Evolutionary conservation across 2,888 invertebrate genomes (phyloP), one percentile per base, ranked within the genome.

Genomic region (Papilio elwesi): DNA sequence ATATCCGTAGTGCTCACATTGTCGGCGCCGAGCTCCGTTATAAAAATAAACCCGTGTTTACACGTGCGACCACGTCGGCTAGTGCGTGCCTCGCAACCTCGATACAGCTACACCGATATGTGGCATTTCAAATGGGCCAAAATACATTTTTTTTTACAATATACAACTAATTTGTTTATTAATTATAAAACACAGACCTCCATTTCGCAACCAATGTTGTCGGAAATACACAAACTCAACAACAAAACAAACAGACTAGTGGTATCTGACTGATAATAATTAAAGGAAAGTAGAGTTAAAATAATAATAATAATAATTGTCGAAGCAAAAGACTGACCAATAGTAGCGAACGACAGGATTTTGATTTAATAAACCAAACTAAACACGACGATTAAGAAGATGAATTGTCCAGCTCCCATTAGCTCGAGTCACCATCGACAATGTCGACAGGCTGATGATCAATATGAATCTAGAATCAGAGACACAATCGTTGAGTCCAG

Each of bases 21-120:
- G 48, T 15, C 65, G 65, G 47, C 69, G 65, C 59, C 59, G 47
- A 57, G 38, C 59, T 65, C 15, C 10, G 62, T 51, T 71, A 63
- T 49, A 69, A 63, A 68, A 49, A 71, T 73, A 69, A 65, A 55
- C 15, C 15, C 15, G 69, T 66, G 59, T 73, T 64, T 65, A 69
- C 49, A 43, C 65, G 48, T 63, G 47, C 15, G 63, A 11, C 48
- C 36, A 49, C 48, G 5, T 55, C 63, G 47, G n/a, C 48, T 52
- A 15, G 59, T 66, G 66, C 59, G 59, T 55, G 48, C 49, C 49
- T 67, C 68, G 66, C 47, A 51, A 16, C 15, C 0, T 67, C 49
- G 36, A 51, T 57, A 76, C 71, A 4, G 94, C 95, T 68, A 7
- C 36, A 43, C 51, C 36, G 49, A 57, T 53, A 9, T 47, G 9